Conservation (phyloP, 2,888 invertebrate species). For the Drosophila vallismaia region DNA sequence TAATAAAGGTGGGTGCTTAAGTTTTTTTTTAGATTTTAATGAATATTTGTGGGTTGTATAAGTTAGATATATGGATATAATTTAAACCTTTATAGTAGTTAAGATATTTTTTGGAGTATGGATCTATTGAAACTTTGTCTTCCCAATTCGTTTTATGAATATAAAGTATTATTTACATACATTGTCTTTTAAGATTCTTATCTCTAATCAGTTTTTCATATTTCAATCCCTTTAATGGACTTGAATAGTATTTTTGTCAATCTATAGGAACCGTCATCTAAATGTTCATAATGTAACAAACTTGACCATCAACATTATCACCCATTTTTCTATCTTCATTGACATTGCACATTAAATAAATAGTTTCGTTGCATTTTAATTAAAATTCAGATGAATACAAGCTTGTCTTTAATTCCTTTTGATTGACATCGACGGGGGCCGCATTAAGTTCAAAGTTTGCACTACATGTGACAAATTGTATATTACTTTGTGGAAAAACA, state of each 20-base stretch:
- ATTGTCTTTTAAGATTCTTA: neutral
- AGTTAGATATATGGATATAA: too few species aligned
- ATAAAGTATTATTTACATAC: too few species aligned
- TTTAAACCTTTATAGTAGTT: too few species aligned
- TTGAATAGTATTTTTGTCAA: too few species aligned
- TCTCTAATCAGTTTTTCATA: neutral
- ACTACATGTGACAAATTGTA: conserved; percentile 1
- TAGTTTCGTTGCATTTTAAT: conserved; percentile 25
- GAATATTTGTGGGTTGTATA: neutral
- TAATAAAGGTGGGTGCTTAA: neutral
- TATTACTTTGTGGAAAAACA: conserved; percentile 2
- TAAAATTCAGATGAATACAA: conserved; percentile 32
- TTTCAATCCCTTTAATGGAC: neutral
- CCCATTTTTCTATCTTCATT: conserved; percentile 11
- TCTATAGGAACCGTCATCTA: too few species aligned
- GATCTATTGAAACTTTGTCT: neutral
- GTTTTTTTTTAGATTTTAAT: neutral
- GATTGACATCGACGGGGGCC: conserved; percentile 13
- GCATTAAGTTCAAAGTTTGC: conserved; percentile 9
- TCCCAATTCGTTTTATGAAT: too few species aligned
- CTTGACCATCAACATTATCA: conserved; percentile 3
- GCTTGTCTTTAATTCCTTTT: conserved; percentile 42
- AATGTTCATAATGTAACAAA: too few species aligned
- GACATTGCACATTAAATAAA: conserved; percentile 29
- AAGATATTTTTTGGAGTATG: too few species aligned